A percentile compares a stretch with the other conserved stretches of the same genome.
These are phyloP conservation scores for Phrynocephalus vlangalii DNA, from an alignment of 2,797 vertebrate species.

Conservation along the genomic window DNA sequence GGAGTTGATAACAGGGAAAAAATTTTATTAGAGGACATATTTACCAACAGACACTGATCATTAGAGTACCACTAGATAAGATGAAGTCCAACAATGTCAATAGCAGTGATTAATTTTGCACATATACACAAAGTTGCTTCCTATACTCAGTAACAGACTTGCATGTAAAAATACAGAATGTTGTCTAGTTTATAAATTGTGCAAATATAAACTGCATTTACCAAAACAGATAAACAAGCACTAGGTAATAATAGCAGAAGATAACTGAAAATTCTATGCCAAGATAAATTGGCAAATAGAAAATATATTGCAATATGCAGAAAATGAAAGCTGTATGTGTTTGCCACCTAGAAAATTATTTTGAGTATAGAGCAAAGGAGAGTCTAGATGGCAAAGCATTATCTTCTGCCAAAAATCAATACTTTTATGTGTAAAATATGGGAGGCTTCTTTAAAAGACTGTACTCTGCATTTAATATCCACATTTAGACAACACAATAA, in stretches of 20 bases:
- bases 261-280: neutral
- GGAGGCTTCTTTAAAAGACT: constrained; percentile 29
- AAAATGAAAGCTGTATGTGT: neutral
- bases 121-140: neutral
- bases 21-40: neutral
- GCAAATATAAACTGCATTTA: neutral
- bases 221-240: neutral
- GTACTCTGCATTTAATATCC: neutral
- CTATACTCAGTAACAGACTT: neutral
- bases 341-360: constrained; percentile 34
- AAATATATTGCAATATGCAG: neutral
- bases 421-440: neutral
- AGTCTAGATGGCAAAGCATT: neutral
- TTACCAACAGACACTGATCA: neutral
- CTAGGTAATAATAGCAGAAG: neutral
- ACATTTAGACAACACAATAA: constrained; percentile 46
- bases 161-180: neutral
- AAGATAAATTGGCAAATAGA: neutral
- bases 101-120: neutral
- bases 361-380: constrained; percentile 32
- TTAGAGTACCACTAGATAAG: constrained; percentile 3
- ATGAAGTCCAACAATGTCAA: neutral
- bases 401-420: constrained; percentile 17
- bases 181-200: neutral
- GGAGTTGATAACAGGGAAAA: neutral